These are phyloP conservation scores for Maconellicoccus hirsutus DNA, from an alignment of 1,140 invertebrate genomes.

Conservation along the genomic window DNA sequence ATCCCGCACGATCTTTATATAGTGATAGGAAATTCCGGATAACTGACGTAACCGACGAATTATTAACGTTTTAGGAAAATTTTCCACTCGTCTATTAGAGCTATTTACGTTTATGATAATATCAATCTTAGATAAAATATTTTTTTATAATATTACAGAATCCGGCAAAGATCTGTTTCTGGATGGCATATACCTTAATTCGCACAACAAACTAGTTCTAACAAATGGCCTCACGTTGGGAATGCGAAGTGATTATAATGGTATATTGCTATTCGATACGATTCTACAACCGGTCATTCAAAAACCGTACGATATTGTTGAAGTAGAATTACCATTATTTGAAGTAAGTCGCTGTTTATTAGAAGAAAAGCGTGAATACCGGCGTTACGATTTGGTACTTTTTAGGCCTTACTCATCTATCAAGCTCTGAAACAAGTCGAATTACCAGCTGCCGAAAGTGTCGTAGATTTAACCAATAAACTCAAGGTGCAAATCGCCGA, in stretches of 20 bases:
- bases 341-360: conserved; percentile 51
- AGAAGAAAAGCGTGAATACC: no score
- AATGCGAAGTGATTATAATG: conserved; percentile 76
- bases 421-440: conserved; percentile 62
- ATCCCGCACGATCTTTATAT: no score
- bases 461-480: conserved; percentile 62
- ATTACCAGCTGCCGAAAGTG: conserved; percentile 56
- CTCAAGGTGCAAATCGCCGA: conserved; percentile 58
- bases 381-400: no score
- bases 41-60: no score
- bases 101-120: no score
- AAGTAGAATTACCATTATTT: conserved; percentile 69
- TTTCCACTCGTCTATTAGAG: no score
- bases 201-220: conserved; percentile 67
- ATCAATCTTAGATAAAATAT: no score
- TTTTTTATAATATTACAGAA: not conserved
- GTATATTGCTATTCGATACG: conserved; percentile 74
- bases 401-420: conserved; percentile 61
- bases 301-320: conserved; percentile 58
- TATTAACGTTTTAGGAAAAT: no score
- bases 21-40: not conserved
- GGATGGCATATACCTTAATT: conserved; percentile 58
- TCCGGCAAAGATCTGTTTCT: conserved; percentile 30
- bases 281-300: conserved; percentile 66
- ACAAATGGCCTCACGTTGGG: conserved; percentile 68